These are phyloP conservation scores for Drosophila setosimentum DNA, from an alignment of 2,888 invertebrate species.

Conservation along the genomic window DNA sequence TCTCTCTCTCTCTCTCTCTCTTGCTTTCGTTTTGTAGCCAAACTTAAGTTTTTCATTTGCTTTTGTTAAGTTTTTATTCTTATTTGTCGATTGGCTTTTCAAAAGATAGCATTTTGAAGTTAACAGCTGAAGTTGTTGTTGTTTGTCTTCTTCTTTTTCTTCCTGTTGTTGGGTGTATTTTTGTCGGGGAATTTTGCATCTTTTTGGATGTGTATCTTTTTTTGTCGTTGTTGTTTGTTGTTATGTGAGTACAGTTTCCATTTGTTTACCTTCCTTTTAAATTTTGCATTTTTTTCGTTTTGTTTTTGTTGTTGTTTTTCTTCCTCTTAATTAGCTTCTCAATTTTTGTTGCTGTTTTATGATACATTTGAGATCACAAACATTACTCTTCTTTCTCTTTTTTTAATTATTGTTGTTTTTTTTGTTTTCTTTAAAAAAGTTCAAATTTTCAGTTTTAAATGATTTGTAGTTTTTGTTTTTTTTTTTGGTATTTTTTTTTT, in stretches of 20 bases:
- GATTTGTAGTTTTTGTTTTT: constrained; percentile 58
- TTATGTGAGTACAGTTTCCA: constrained; percentile 46
- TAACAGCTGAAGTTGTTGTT: constrained; percentile 41
- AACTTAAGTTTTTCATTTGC: constrained; percentile 29
- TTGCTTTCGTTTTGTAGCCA: constrained; percentile 47
- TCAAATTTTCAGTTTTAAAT: constrained; percentile 68
- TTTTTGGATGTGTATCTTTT: constrained; percentile 54
- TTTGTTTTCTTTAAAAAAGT: constrained; percentile 72
- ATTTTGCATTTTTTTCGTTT: constrained; percentile 38
- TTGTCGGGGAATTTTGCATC: constrained; percentile 74
- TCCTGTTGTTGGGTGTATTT: constrained; percentile 42
- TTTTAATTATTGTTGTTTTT: constrained; percentile 35
- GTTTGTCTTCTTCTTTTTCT: constrained; percentile 14
- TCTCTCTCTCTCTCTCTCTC: constrained; percentile 34
- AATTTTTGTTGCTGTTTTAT: constrained; percentile 71
- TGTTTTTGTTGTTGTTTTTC: constrained; percentile 19
- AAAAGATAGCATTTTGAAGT: constrained; percentile 72
- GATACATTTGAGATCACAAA: constrained; percentile 84
- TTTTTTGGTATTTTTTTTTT: constrained; percentile 55
- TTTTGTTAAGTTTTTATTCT: constrained; percentile 18
- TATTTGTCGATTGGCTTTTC: constrained; percentile 58
- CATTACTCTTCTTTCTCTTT: constrained; percentile 65
- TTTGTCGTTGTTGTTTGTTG: constrained; percentile 45
- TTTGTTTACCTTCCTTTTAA: constrained; percentile 47
- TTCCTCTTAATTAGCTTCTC: constrained; percentile 66